Base-by-base conservation (phyloP, 92 coral and sea anemone genomes). In the Palythoa grandiflora region DNA sequence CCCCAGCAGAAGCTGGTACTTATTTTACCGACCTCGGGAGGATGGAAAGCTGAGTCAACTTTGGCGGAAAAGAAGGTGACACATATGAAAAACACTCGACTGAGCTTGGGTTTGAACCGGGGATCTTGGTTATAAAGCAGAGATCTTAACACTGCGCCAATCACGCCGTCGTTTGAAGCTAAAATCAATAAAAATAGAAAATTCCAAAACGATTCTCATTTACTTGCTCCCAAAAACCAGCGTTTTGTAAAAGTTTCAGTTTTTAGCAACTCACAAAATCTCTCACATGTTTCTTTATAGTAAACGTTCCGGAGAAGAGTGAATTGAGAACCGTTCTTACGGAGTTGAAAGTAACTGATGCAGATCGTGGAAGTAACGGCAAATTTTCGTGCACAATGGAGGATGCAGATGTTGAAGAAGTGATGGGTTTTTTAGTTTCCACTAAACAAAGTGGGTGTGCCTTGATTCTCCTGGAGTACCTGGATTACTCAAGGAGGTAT, bases 401-500 rank as follows among this genome's bases (percentile, higher is more conserved):
- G 40, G 91, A 97, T 38, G 92, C 94, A 72, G 98, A 97, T 61
- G 83, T 93, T 13, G 97, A 93, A 7, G 97, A 93, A 75, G 94
- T 93, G 92, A 98, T 94, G 52, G 94, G 92, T 79, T 97, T 97
- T 66, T 70, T 71, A 20, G 93, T 95, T 21, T 85, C 89, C 28
- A 90, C 94, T 19, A 94, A 89, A 44, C 89, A 83, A 2, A 87
- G 90, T 75, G 99, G 99, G 10, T 97, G 99, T 80, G 97, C 96
- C 1, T 70, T 97, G 80, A 89, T 92, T 14, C 88, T 95, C 28
- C 53, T 84, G 53, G 93, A 89, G 53, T 92, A 89, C 92, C 73
- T 95, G 73, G 96, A 91, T 38, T 95, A 92, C 83, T 91, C 96
- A 40, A 65, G 47, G 28, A 81, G 86, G 86, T 68, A 81, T 44